Evolutionary conservation across 2,797 vertebrate species (phyloP).

Genomic region (Meda fulgida): DNA sequence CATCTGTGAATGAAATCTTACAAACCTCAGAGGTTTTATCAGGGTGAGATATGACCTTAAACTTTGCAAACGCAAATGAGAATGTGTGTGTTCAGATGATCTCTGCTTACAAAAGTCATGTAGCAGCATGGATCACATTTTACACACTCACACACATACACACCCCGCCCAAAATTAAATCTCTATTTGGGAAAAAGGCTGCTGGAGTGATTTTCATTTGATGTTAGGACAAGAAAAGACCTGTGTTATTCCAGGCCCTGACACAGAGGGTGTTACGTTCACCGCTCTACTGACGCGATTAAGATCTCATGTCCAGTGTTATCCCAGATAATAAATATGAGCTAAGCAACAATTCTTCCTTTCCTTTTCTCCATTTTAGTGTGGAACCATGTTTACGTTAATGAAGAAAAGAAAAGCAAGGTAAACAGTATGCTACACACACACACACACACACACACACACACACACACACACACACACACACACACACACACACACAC

Average conservation of each 20-base stretch:
- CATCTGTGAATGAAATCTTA: background rate
- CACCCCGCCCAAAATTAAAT: slow-evolving; percentile 39
- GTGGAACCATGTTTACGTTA: background rate
- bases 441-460: background rate
- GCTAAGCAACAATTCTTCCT: slow-evolving; percentile 3
- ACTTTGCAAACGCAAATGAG: background rate
- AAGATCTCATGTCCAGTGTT: slow-evolving; percentile 42
- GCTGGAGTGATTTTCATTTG: slow-evolving; percentile 37
- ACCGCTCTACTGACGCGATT: slow-evolving; percentile 1
- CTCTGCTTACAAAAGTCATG: slow-evolving; percentile 31
- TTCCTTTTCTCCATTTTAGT: slow-evolving; percentile 22
- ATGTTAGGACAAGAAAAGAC: slow-evolving; percentile 45
- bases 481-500: background rate
- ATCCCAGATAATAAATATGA: slow-evolving; percentile 18
- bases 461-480: background rate
- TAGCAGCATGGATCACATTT: slow-evolving; percentile 31
- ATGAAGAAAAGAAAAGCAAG: background rate
- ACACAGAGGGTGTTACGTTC: slow-evolving; percentile 28
- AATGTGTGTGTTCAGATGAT: slow-evolving; percentile 36
- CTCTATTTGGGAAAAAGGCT: slow-evolving; percentile 2
- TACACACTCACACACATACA: background rate
- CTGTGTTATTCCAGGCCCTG: slow-evolving; percentile 26
- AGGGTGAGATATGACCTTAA: slow-evolving; percentile 2
- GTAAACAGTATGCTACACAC: background rate
- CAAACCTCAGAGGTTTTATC: background rate